Percentiles rank a stretch among this genome's conserved stretches.
phyloP scores from a whole-genome alignment of 53 echinoderm and acorn worm species.

The Astropecten irregularis region DNA sequence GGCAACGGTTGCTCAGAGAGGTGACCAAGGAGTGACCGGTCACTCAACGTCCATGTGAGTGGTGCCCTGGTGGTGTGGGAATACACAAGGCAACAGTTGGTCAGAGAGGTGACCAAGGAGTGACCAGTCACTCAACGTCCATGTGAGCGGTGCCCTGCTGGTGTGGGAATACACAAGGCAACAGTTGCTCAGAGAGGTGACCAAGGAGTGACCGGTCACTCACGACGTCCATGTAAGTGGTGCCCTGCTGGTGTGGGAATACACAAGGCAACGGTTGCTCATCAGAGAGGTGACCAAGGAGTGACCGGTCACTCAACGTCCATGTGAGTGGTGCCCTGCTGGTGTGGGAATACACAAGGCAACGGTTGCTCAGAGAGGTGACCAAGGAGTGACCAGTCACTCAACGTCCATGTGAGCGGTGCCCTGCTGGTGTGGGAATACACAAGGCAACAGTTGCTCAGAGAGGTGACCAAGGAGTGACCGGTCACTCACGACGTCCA shows the following conservation, averaged over 20 bases:
- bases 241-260: conserved; percentile 68
- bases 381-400: not conserved
- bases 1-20: conserved; percentile 62
- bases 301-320: conserved; percentile 70
- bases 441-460: conserved; percentile 63
- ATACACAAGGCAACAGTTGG: conserved; percentile 75
- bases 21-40: conserved; percentile 40
- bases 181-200: conserved; percentile 6
- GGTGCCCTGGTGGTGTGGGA: conserved; percentile 82
- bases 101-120: conserved; percentile 11
- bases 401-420: conserved; percentile 53
- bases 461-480: not conserved
- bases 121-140: not conserved
- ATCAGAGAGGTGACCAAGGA: not conserved
- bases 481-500: conserved; percentile 91
- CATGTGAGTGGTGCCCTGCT: conserved; percentile 49
- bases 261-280: conserved; percentile 65
- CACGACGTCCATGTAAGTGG: conserved; percentile 85
- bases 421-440: conserved; percentile 67
- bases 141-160: conserved; percentile 6
- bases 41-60: conserved; percentile 94
- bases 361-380: conserved; percentile 37
- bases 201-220: conserved; percentile 53
- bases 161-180: not conserved
- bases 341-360: conserved; percentile 72